Evolutionary conservation across 2,888 invertebrate species (phyloP).

Genomic region (Osmoderma eremita): DNA sequence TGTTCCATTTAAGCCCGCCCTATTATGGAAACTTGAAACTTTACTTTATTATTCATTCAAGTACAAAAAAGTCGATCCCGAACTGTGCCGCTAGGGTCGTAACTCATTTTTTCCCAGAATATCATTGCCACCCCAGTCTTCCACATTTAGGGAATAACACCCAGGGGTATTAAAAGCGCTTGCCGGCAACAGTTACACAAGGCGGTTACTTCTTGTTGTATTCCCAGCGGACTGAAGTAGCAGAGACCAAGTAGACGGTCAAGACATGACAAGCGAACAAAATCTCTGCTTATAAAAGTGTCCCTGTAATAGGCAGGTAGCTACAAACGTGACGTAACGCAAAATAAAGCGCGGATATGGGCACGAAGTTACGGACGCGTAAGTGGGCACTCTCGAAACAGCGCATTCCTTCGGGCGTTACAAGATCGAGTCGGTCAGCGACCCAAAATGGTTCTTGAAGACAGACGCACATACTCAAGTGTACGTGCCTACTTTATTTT

Average conservation of each 20-base stretch:
- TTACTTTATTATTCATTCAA: no score
- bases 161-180: conserved; percentile 27
- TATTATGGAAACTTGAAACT: no score
- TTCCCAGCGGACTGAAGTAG: background rate
- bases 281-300: background rate
- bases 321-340: conserved; percentile 21
- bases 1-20: no score
- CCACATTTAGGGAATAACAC: conserved; percentile 6
- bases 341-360: conserved; percentile 18
- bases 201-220: conserved; percentile 21
- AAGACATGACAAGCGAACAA: conserved; percentile 17
- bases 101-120: conserved; percentile 15
- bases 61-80: no score
- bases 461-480: background rate
- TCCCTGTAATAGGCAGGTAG: conserved; percentile 4
- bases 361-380: conserved; percentile 2
- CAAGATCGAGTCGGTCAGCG: conserved; percentile 49
- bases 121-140: conserved; percentile 17
- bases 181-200: conserved; percentile 36
- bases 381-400: conserved; percentile 25
- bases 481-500: background rate
- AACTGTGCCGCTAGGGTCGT: background rate
- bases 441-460: conserved; percentile 41
- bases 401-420: conserved; percentile 48
- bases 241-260: conserved; percentile 11